phyloP scores from a whole-genome alignment of 2,797 vertebrate genomes.

The Tachyglossus aculeatus region DNA sequence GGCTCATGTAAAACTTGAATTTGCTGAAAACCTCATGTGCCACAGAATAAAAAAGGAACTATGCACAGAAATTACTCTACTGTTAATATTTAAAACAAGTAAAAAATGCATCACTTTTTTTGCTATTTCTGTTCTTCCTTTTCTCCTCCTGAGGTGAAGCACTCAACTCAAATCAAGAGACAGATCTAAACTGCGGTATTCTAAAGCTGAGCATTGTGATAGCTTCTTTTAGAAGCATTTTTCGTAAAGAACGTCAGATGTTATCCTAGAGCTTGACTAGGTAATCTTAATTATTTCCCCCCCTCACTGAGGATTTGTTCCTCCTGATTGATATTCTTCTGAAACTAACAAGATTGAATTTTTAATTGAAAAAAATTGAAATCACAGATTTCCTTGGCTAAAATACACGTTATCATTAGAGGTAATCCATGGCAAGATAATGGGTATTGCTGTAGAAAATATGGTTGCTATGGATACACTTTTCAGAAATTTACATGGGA shows the following conservation, averaged over 20 bases:
- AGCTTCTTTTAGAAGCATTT: conserved; percentile 20
- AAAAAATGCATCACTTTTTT: conserved; percentile 23
- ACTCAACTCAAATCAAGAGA: neutral
- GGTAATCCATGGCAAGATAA: conserved; percentile 39
- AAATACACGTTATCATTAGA: conserved; percentile 28
- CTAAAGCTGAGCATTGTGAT: neutral
- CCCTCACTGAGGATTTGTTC: conserved; percentile 4
- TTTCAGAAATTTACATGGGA: conserved; percentile 30
- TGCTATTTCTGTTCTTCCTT: conserved; percentile 29
- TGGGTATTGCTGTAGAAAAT: conserved; percentile 31
- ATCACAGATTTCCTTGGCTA: conserved; percentile 59
- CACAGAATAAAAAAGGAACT: conserved; percentile 35
- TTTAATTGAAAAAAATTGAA: conserved; percentile 9
- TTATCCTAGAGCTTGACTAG: conserved; percentile 31
- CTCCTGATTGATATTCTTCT: neutral
- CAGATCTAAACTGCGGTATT: neutral
- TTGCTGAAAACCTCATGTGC: conserved; percentile 2
- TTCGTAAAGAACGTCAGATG: neutral
- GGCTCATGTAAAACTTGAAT: conserved; percentile 27
- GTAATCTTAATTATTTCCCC: conserved; percentile 13
- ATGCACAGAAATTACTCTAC: conserved; percentile 45
- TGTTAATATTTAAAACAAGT: conserved; percentile 43
- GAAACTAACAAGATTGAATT: conserved; percentile 21
- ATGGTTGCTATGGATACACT: conserved; percentile 33
- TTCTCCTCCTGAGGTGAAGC: conserved; percentile 20